Percentiles rank a stretch among this genome's conserved stretches.
Conservation (phyloP, 2,113 vertebrate genomes). For the Oxygymnocypris stewartii region DNA sequence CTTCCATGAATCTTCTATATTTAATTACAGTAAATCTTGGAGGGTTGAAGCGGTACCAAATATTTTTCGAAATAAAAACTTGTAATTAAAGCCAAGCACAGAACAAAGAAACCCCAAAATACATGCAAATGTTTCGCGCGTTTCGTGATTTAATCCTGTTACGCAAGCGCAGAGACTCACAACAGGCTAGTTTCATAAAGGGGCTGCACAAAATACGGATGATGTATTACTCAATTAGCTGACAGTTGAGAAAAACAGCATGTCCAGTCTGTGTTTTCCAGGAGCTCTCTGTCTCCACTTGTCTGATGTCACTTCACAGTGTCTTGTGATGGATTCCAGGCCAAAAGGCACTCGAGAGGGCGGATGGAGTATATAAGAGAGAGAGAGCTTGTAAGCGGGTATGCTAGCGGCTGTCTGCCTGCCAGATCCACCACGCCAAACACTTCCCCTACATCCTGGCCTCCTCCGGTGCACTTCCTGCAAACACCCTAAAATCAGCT, state of each 20-base stretch:
- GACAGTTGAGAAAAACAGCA: conserved; percentile 51
- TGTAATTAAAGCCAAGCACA: neutral
- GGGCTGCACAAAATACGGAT: conserved; percentile 33
- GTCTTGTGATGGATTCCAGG: conserved; percentile 44
- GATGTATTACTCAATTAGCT: conserved; percentile 45
- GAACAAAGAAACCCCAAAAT: conserved; percentile 6
- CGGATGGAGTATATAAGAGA: conserved; percentile 18
- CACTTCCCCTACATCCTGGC: conserved; percentile 68
- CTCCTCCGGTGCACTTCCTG: conserved; percentile 65
- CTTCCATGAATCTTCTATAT: neutral
- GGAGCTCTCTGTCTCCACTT: conserved; percentile 43
- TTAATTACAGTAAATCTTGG: neutral
- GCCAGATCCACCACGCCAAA: conserved; percentile 61
- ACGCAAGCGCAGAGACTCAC: conserved; percentile 6
- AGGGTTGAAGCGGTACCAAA: neutral
- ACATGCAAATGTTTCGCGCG: neutral
- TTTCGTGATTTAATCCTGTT: conserved; percentile 23
- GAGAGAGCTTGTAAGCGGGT: conserved; percentile 35
- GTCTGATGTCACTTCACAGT: conserved; percentile 47
- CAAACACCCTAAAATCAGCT: conserved; percentile 35
- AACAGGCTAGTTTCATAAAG: conserved; percentile 41
- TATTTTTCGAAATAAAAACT: neutral
- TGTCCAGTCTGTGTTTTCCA: conserved; percentile 49
- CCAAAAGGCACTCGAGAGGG: conserved; percentile 39
- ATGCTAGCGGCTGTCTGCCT: conserved; percentile 48